These are phyloP conservation scores for Oreochromis niloticus DNA, from an alignment of 2,113 vertebrate species.

Conservation along the genomic window DNA sequence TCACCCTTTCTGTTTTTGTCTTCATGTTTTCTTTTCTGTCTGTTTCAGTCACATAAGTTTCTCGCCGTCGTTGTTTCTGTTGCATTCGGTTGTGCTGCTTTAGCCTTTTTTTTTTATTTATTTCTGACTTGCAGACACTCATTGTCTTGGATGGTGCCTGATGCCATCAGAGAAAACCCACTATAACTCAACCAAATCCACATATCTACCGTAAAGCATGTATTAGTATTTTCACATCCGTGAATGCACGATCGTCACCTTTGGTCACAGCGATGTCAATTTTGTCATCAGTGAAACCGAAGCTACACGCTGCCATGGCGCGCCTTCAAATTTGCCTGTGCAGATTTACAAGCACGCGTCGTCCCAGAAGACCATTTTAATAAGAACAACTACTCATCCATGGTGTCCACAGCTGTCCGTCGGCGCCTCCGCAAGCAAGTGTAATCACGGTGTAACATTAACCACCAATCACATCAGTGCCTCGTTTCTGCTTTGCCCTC, in stretches of 20 bases:
- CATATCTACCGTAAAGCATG: not conserved
- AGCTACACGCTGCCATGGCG: not conserved
- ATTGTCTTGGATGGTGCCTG: not conserved
- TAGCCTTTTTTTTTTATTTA: not conserved
- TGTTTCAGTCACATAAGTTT: not conserved
- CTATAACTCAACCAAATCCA: not conserved
- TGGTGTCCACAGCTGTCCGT: not conserved
- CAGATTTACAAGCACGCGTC: not conserved
- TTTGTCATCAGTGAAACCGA: not conserved
- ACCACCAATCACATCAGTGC: not conserved
- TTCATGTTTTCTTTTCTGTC: slow-evolving; percentile 22
- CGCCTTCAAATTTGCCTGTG: not conserved
- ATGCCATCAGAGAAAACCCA: not conserved
- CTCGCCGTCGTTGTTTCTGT: not conserved
- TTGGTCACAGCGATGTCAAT: not conserved
- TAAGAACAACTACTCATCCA: not conserved
- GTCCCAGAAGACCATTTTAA: not conserved
- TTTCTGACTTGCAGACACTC: not conserved
- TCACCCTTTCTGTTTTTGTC: slow-evolving; percentile 50
- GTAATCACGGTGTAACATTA: not conserved
- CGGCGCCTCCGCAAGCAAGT: not conserved
- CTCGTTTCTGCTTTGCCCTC: not conserved
- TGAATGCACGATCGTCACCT: not conserved
- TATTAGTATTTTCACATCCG: rapidly evolving
- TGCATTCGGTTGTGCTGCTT: not conserved